Percentiles rank a stretch among this genome's conserved stretches.
These are phyloP conservation scores for Habrosyne pyritoides DNA, from an alignment of 2,888 invertebrate genomes.

Conservation along the genomic window DNA sequence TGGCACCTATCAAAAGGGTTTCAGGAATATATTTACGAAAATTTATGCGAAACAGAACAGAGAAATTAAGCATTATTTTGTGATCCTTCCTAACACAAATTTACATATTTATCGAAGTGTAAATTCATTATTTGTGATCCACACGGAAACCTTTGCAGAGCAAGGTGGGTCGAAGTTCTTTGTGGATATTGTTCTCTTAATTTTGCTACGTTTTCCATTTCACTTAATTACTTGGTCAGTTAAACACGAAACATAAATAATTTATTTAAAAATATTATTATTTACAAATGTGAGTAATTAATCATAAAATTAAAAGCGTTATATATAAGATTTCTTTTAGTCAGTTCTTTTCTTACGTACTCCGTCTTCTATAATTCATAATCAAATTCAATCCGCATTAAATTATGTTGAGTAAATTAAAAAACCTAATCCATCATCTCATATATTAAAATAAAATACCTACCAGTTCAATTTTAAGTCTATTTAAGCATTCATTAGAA, in stretches of 20 bases:
- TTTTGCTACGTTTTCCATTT: not conserved
- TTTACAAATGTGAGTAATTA: not conserved
- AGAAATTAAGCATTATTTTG: constrained; percentile 74
- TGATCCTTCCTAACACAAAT: constrained; percentile 61
- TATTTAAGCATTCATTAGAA: too few species aligned
- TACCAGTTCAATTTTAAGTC: not conserved
- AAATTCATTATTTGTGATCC: constrained; percentile 63
- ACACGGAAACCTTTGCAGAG: constrained; percentile 27
- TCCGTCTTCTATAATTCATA: too few species aligned
- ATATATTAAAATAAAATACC: not conserved
- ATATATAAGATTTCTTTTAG: too few species aligned
- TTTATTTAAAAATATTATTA: too few species aligned
- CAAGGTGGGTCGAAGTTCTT: constrained; percentile 8
- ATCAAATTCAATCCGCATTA: not conserved
- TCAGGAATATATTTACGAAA: constrained; percentile 62
- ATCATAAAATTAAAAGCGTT: not conserved
- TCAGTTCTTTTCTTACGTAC: too few species aligned
- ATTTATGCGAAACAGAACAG: constrained; percentile 72
- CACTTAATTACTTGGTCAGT: not conserved
- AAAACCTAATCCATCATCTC: not conserved
- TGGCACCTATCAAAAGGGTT: constrained; percentile 56
- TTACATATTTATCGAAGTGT: constrained; percentile 73
- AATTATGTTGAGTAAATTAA: not conserved
- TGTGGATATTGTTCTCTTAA: not conserved
- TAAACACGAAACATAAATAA: not conserved